Evolutionary conservation across 2,888 invertebrate species (phyloP), one percentile per base, ranked within the genome.

Genomic region (Xanthia icteritia): DNA sequence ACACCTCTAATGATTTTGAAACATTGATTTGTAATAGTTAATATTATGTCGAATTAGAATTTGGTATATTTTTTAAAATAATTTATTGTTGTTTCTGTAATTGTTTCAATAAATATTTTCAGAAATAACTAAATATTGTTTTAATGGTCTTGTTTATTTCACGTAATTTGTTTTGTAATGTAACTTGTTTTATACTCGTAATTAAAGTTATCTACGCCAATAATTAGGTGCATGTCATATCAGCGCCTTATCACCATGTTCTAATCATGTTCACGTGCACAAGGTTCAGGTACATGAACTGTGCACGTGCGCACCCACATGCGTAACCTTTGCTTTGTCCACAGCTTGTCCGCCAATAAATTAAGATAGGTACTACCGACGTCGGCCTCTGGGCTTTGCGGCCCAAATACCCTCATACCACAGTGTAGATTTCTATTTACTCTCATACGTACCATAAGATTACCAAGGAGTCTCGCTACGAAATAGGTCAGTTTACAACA

Each of bases 41-140:
- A 88, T 90, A 92, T 92, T 91, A 87, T 89, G 89, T 91, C 86
- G 90, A 89, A 90, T 91, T 90, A 91, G 90, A 92, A 93, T 92
- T 92, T 92, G 91, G 92, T 94, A 92, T 93, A 93, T 94, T 92
- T 93, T 93, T 92, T 91, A 92, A 92, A 90, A 91, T 94, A 93
- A 94, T 94, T 95, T 94, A 94, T 94, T 93, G 89, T 92, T 94
- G 89, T 94, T 93, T 94, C 95, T 95, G 95, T 95, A 94, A 95
- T 95, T 95, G 92, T 94, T 94, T 91, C 85, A 94, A 92, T 93
- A 93, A 93, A 93, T 89, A 92, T 91, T 93, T 93, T 93, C 87
- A 89, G 91, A 90, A 90, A 90, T 91, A 86, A 83, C 76, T 68
- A 72, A 69, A 81, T 73, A 64, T 73, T 69, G 75, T 83, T 82